Conservation (phyloP, 2,113 vertebrate species). For the Scytalopus superciliaris region DNA sequence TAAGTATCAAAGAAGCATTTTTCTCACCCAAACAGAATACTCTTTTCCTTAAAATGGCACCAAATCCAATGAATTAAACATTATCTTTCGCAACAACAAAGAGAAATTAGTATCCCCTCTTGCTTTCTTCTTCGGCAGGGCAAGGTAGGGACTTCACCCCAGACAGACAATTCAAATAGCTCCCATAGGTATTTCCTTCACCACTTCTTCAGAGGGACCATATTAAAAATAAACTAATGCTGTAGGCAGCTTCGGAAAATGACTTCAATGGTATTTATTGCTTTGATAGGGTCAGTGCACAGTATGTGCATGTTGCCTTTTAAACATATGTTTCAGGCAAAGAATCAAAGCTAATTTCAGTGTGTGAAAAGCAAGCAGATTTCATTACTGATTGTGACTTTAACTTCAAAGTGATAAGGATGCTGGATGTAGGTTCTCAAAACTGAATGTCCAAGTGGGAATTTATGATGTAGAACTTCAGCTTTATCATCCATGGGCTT, state of each 20-base stretch:
- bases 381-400: slow-evolving; percentile 80
- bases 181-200: slow-evolving; percentile 50
- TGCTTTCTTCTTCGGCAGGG: slow-evolving; percentile 42
- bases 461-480: slow-evolving; percentile 79
- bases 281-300: slow-evolving; percentile 68
- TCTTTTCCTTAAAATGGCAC: slow-evolving; percentile 64
- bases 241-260: slow-evolving; percentile 57
- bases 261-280: slow-evolving; percentile 57
- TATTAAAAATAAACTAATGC: slow-evolving; percentile 65
- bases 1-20: slow-evolving; percentile 66
- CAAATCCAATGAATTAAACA: slow-evolving; percentile 69
- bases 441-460: slow-evolving; percentile 74
- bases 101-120: slow-evolving; percentile 59
- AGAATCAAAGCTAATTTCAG: slow-evolving; percentile 82
- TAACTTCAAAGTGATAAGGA: slow-evolving; percentile 76
- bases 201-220: slow-evolving; percentile 48
- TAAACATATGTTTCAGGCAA: slow-evolving; percentile 74
- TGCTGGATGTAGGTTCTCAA: slow-evolving; percentile 72
- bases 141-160: slow-evolving; percentile 31
- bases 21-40: slow-evolving; percentile 71
- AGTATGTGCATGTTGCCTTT: slow-evolving; percentile 69
- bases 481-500: slow-evolving; percentile 71
- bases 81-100: slow-evolving; percentile 61
- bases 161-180: slow-evolving; percentile 53
- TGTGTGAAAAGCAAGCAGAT: slow-evolving; percentile 79